Base-by-base conservation (phyloP, 2,113 vertebrate species). In the Cheilinus undulatus region DNA sequence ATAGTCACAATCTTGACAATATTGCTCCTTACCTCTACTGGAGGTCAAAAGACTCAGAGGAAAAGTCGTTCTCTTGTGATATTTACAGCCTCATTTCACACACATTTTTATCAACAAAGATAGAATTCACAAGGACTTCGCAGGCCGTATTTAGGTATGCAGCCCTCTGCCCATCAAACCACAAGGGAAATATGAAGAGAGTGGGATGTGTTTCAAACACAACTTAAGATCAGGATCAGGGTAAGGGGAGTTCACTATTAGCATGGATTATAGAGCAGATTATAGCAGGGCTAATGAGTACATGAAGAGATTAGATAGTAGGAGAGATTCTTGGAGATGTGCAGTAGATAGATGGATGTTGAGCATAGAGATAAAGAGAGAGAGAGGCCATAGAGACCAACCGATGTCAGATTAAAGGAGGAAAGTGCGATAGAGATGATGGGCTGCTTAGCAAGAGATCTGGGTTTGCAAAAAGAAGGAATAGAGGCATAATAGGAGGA, bases 181-280 rank as follows among this genome's bases (percentile, higher is more conserved):
- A 34, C 11, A 11, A 34, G 32, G 32, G 32, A 34, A 34, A 34
- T 7, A 10, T 11, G 10, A 10, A 11, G 32, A 34, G 3, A 11
- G 32, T 34, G 32, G 32, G 32, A 34, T 34, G 32, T 2, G 32
- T 34, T 34, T 34, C 32, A 34, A 34, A 34, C 32, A 34, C 32
- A 34, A 34, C 32, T 11, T 34, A 7, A 34, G 32, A 34, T 34
- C 32, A 34, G 32, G 32, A 87, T 88, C 80, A 73, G 69, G 74
- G 73, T 42, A 52, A 45, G 23, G 50, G 46, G 69, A 83, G 68
- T 72, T 83, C 71, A 62, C 67, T 83, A 78, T 86, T 82, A 85
- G 72, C 75, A 82, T 77, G 84, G 86, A 88, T 89, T 85, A 91
- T 82, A 87, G 64, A 52, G 63, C 66, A 78, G 76, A 86, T 88